Evolutionary conservation across 2,888 invertebrate genomes (phyloP).

Genomic region (Caenorhabditis macrosperma): DNA sequence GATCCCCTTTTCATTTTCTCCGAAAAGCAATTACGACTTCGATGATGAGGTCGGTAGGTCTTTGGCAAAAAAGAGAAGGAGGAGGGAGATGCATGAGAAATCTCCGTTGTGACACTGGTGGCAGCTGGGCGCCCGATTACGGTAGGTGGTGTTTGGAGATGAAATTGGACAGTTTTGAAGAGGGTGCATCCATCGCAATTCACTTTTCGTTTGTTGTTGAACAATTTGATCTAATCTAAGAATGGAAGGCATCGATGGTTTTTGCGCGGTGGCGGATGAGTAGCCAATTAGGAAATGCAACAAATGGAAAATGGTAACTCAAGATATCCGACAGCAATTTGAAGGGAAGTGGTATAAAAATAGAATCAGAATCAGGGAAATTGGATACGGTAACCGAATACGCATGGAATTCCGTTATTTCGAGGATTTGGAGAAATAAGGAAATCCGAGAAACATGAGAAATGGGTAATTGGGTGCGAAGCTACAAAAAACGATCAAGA

Average conservation of each 20-base stretch:
- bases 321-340: too few relatives aligned
- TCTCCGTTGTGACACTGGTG: conserved; percentile 48
- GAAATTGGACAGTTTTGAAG: conserved; percentile 7
- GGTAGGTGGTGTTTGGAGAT: conserved; percentile 5
- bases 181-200: neutral
- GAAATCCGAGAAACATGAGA: too few relatives aligned
- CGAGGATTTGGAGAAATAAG: too few relatives aligned
- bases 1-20: conserved; percentile 1
- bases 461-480: too few relatives aligned
- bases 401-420: too few relatives aligned
- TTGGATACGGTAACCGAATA: too few relatives aligned
- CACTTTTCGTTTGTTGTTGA: neutral
- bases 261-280: neutral
- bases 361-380: neutral
- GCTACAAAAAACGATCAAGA: too few relatives aligned
- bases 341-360: neutral
- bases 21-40: conserved; percentile 52
- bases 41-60: conserved; percentile 58
- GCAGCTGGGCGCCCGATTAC: conserved; percentile 29
- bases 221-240: conserved; percentile 8
- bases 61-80: conserved; percentile 39
- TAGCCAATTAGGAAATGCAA: neutral
- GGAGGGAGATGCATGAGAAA: conserved; percentile 33
- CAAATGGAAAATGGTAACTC: neutral
- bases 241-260: neutral